These are phyloP conservation scores for Paramisgurnus dabryanus DNA, from an alignment of 2,113 vertebrate species.

Conservation along the genomic window DNA sequence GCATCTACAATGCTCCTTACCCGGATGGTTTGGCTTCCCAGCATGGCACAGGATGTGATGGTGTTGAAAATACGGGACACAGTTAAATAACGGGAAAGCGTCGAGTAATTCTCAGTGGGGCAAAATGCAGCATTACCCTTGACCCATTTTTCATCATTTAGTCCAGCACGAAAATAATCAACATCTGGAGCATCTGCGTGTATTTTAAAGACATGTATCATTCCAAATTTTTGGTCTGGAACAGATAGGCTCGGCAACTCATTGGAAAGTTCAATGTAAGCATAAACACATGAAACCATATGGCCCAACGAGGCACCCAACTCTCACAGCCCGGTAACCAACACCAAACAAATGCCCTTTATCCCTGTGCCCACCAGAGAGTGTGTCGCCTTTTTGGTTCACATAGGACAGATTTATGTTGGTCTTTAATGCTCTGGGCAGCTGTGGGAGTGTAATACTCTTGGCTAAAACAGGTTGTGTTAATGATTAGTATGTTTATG, in stretches of 20 bases:
- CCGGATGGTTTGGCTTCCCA: slow-evolving; percentile 14
- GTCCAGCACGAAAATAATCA: slow-evolving; percentile 38
- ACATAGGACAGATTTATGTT: slow-evolving; percentile 39
- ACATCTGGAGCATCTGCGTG: slow-evolving; percentile 42
- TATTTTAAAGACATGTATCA: slow-evolving; percentile 41
- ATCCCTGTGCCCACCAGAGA: slow-evolving; percentile 41
- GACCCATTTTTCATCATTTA: slow-evolving; percentile 35
- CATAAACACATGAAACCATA: slow-evolving; percentile 37
- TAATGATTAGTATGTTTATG: slow-evolving; percentile 49
- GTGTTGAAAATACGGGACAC: slow-evolving; percentile 10
- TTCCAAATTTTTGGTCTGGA: slow-evolving; percentile 43
- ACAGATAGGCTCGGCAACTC: slow-evolving; percentile 38
- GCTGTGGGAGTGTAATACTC: slow-evolving; percentile 6
- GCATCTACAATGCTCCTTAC: neutral
- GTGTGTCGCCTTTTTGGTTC: slow-evolving; percentile 29
- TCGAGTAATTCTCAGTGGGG: slow-evolving; percentile 36
- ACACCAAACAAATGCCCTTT: slow-evolving; percentile 22
- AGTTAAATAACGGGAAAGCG: slow-evolving; percentile 43
- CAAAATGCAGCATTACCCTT: slow-evolving; percentile 47
- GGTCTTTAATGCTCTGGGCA: slow-evolving; percentile 21
- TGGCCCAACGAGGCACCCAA: slow-evolving; percentile 21
- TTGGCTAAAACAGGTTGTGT: slow-evolving; percentile 38
- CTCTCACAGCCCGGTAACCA: neutral
- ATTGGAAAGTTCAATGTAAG: slow-evolving; percentile 39
- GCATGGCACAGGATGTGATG: slow-evolving; percentile 8